Conservation (phyloP, 1,140 invertebrate genomes). For the Drosophila leontia region DNA sequence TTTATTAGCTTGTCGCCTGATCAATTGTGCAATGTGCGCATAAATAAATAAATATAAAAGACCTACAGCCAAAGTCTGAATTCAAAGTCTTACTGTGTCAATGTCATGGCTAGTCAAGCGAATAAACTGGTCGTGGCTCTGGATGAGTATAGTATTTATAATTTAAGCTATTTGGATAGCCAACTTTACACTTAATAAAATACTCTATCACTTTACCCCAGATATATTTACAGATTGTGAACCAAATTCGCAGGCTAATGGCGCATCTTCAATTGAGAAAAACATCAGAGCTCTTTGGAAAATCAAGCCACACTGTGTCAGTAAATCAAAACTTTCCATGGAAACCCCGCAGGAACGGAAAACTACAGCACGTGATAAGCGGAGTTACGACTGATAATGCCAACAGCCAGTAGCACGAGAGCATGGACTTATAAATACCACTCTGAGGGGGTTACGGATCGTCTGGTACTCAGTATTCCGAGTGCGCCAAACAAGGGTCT, state of each 20-base stretch:
- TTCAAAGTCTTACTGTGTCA: slow-evolving; percentile 69
- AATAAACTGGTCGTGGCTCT: slow-evolving; percentile 46
- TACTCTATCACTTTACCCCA: not conserved
- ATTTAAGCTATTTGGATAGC: not conserved
- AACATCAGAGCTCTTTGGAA: slow-evolving; percentile 11
- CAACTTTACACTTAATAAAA: not conserved
- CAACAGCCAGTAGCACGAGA: slow-evolving; percentile 32
- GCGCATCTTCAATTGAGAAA: not conserved
- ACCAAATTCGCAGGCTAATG: not conserved
- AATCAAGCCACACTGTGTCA: slow-evolving; percentile 17
- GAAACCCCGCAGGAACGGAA: slow-evolving; percentile 62
- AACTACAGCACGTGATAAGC: slow-evolving; percentile 80
- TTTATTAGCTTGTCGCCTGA: slow-evolving; percentile 36
- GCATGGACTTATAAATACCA: slow-evolving; percentile 40
- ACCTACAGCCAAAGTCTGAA: slow-evolving; percentile 34
- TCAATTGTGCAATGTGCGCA: slow-evolving; percentile 70
- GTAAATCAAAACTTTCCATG: slow-evolving; percentile 65
- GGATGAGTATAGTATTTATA: not conserved
- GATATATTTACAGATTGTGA: no score
- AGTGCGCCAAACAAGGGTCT: slow-evolving; percentile 57
- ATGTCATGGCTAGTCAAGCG: slow-evolving; percentile 68
- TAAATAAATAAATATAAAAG: slow-evolving; percentile 66
- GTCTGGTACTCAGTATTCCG: slow-evolving; percentile 36
- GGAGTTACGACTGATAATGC: slow-evolving; percentile 50
- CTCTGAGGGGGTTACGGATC: slow-evolving; percentile 27